Conservation (phyloP, 2,113 vertebrate genomes). For the Actinemys pallida region DNA sequence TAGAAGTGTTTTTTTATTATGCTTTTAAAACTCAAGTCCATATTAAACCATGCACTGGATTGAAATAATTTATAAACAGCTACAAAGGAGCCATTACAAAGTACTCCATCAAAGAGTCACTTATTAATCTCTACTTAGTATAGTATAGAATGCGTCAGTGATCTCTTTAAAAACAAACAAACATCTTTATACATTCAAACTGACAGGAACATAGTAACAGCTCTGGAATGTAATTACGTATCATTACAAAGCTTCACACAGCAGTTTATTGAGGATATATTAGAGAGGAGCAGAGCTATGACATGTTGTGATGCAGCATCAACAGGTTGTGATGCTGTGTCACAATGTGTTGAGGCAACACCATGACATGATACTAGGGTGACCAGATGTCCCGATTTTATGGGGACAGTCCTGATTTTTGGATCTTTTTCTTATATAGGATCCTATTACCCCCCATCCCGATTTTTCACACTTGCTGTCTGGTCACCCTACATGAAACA, state of each 20-base stretch:
- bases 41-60: not conserved
- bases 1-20: not conserved
- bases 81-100: constrained; percentile 13
- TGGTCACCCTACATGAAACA: not conserved
- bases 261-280: not conserved
- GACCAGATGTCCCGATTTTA: too few relatives aligned
- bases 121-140: constrained; percentile 18
- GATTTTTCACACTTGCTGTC: too few relatives aligned
- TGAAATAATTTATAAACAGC: not conserved
- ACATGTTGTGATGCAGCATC: not conserved
- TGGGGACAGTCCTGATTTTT: too few relatives aligned
- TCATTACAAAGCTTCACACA: not conserved
- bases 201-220: not conserved
- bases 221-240: accelerated
- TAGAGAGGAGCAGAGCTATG: not conserved
- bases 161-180: not conserved
- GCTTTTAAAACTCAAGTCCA: not conserved
- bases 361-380: not conserved
- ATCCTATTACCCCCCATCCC: too few relatives aligned
- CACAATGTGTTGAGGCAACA: not conserved
- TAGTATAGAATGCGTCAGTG: not conserved
- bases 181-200: not conserved
- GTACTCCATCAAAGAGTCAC: not conserved
- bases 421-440: too few relatives aligned
- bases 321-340: not conserved